Percentiles rank a stretch among this genome's conserved stretches.
phyloP scores from a whole-genome alignment of 2,888 invertebrate genomes.

The Ormyrus pomaceus region DNA sequence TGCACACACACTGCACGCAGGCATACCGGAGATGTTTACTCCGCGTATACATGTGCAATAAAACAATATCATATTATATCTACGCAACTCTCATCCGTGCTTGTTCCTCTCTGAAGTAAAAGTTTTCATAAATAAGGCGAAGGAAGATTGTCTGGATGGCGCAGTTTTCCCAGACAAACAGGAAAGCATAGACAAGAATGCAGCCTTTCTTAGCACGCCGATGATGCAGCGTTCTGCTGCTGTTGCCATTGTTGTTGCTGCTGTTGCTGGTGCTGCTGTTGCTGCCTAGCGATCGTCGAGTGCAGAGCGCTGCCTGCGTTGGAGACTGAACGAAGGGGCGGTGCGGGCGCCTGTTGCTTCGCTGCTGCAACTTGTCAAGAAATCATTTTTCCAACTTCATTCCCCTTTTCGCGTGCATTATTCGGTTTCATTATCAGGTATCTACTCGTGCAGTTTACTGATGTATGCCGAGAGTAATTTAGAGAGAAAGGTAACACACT shows the following conservation, averaged over 20 bases:
- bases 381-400: slow-evolving; percentile 54
- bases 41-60: slow-evolving; percentile 31
- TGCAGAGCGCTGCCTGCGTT: slow-evolving; percentile 61
- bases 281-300: slow-evolving; percentile 20
- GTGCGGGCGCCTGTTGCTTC: slow-evolving; percentile 74
- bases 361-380: slow-evolving; percentile 71
- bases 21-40: not conserved
- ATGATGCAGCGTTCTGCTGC: slow-evolving; percentile 67
- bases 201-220: slow-evolving; percentile 64
- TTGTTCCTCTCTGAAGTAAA: slow-evolving; percentile 1
- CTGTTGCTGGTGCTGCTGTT: slow-evolving; percentile 53
- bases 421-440: too few species aligned
- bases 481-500: too few species aligned
- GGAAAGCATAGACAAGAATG: slow-evolving; percentile 52
- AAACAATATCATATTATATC: slow-evolving; percentile 38
- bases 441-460: too few species aligned
- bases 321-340: slow-evolving; percentile 69
- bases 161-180: slow-evolving; percentile 38
- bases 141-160: slow-evolving; percentile 46
- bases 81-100: slow-evolving; percentile 20
- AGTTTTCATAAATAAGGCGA: slow-evolving; percentile 45
- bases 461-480: too few species aligned
- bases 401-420: not conserved
- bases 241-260: slow-evolving; percentile 54
- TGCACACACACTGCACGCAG: slow-evolving; percentile 6